Base-by-base conservation (phyloP, 2,888 invertebrate genomes). In the Calameuta filiformis region DNA sequence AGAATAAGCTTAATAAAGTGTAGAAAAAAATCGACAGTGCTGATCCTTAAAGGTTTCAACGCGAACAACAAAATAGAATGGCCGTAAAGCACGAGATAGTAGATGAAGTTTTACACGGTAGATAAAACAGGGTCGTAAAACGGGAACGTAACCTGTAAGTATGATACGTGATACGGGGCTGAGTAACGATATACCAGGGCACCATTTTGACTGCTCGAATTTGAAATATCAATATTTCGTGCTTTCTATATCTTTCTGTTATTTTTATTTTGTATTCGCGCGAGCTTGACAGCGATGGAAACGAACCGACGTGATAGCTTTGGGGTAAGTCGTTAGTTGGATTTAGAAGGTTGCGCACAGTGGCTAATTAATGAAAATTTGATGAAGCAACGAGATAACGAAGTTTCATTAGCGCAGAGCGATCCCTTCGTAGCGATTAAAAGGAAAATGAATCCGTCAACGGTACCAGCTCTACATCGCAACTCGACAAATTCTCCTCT, bases 361-460 rank as follows among this genome's bases (percentile, higher is more conserved):
- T 34, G 68, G 76, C 71, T 80, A 75, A 79, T 78, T 77, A 78
- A 79, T 78, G 34, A 76, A 79, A 79, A 78, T 77, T 77, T 76
- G 71, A 76, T 77, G 75, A 71, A 73, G 76, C 69, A 73, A 37
- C 75, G 40, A 37, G 75, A 69, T 33, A 81, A 79, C 76, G 56
- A 79, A 79, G 75, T 79, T 80, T 81, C 76, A 79, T 79, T 79
- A 81, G 73, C 74, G 75, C 12, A 33, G 34, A 71, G 71, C 31
- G 71, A 71, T 30, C 71, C 31, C 31, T 2, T 31, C 71, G 23
- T 31, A 71, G 33, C 71, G 71, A 33, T 34, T 71, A 71, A 71
- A 34, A 71, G 71, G 33, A 35, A 77, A 73, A 77, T 73, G 76
- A 77, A 76, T 76, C 73, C 71, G 69, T 31, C 75, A 33, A 23